Percentiles rank a stretch among this genome's conserved stretches.
phyloP scores from a whole-genome alignment of 2,888 invertebrate species.

The Drosophila infuscata region DNA sequence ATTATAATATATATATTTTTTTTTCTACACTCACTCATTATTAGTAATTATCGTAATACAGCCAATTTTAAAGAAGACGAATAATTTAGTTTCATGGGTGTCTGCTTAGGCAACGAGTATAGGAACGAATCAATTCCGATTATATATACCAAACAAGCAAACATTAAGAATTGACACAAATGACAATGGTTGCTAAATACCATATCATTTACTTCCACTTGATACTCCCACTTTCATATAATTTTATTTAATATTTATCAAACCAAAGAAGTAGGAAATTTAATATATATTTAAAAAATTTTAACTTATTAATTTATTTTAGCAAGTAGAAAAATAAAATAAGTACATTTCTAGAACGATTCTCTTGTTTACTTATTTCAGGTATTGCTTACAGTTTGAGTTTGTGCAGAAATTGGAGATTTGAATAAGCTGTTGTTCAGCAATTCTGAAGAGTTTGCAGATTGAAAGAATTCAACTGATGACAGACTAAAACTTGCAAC shows the following conservation, averaged over 20 bases:
- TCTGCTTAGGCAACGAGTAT: background rate
- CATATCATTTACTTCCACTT: background rate
- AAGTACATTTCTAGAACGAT: background rate
- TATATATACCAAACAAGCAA: background rate
- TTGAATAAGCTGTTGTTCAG: conserved; percentile 63
- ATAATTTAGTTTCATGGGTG: conserved; percentile 15
- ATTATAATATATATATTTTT: background rate
- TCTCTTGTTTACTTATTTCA: background rate
- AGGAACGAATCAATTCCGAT: background rate
- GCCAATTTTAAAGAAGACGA: background rate
- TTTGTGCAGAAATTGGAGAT: conserved; percentile 34
- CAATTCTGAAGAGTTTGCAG: conserved; percentile 45
- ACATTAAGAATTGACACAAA: background rate
- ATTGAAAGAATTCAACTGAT: conserved; percentile 31
- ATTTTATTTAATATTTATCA: background rate
- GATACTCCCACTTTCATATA: background rate
- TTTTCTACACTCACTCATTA: conserved; percentile 25
- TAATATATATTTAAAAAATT: background rate
- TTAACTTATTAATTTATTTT: no score
- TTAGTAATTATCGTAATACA: background rate
- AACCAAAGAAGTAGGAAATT: no score
- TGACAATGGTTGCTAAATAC: background rate
- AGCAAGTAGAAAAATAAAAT: background rate
- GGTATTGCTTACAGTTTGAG: background rate
- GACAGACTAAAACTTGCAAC: background rate